A percentile compares a stretch with the other conserved stretches of the same genome.
These are phyloP conservation scores for Aporrectodea caliginosa DNA, from an alignment of 1,140 invertebrate genomes.

Conservation along the genomic window DNA sequence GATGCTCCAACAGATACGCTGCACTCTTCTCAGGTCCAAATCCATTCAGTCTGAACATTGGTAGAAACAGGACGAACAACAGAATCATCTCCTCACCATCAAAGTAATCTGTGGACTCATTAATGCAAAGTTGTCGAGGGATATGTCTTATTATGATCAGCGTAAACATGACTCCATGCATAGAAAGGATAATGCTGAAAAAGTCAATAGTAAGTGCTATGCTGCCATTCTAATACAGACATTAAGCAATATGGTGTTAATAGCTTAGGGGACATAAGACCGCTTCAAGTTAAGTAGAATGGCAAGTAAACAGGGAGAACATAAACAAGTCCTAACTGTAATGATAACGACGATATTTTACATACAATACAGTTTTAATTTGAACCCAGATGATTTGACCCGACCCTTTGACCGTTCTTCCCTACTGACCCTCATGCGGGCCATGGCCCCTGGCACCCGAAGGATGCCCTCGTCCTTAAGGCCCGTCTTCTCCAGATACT, in stretches of 20 bases:
- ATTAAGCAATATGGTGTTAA: neutral
- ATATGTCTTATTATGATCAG: no score
- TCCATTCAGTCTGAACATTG: no score
- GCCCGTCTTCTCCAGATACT: neutral
- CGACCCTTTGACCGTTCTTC: neutral
- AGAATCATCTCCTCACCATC: no score
- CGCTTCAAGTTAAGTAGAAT: neutral
- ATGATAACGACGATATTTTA: neutral
- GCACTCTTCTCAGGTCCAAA: no score
- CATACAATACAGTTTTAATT: neutral
- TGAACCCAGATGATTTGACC: neutral
- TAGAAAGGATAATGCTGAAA: no score
- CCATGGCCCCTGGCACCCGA: neutral
- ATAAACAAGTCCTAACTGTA: neutral
- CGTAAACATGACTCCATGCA: no score
- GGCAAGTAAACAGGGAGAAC: neutral
- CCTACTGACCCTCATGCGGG: neutral
- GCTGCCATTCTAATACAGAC: neutral
- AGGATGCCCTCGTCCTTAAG: neutral
- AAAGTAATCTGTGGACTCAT: no score
- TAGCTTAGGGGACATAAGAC: neutral
- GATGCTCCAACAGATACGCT: no score
- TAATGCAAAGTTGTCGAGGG: no score
- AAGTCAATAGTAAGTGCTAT: no score
- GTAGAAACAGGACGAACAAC: no score